phyloP scores from a whole-genome alignment of 2,888 invertebrate genomes.

The Philonicus albiceps region DNA sequence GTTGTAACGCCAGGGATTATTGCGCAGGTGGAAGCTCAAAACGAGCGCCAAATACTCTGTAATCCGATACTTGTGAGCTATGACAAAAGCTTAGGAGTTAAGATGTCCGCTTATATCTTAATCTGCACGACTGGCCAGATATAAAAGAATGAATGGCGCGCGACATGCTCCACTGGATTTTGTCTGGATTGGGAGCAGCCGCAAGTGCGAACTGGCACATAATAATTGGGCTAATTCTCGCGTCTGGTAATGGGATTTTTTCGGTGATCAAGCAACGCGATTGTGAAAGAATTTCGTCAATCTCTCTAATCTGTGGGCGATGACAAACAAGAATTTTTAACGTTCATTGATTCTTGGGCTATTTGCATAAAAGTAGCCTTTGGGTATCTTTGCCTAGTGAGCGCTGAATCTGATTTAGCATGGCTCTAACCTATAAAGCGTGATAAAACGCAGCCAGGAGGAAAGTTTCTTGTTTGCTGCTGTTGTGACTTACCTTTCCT shows the following conservation, averaged over 20 bases:
- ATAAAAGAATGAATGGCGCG: not conserved
- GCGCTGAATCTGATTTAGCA: not conserved
- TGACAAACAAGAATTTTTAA: not conserved
- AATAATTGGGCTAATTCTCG: not conserved
- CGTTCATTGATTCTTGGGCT: not conserved
- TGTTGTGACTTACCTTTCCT: not conserved
- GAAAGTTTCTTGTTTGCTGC: not conserved
- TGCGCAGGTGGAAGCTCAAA: not conserved
- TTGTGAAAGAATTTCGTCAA: not conserved
- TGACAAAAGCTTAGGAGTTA: not conserved
- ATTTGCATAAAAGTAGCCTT: not conserved
- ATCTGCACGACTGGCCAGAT: not conserved
- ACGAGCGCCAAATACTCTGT: not conserved
- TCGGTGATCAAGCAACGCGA: not conserved
- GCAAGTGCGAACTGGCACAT: not conserved
- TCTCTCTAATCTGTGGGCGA: not conserved
- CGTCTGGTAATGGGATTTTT: not conserved
- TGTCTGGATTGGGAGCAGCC: not conserved
- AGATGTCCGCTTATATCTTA: not conserved
- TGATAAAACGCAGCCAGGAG: not conserved
- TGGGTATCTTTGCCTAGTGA: not conserved
- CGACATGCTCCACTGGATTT: not conserved
- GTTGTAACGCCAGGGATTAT: not conserved
- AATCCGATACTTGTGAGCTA: not conserved
- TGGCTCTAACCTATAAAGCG: not conserved